Evolutionary conservation across 2,888 invertebrate species (phyloP), one percentile per base, ranked within the genome.

Genomic region (Willowsia nigromaculata): DNA sequence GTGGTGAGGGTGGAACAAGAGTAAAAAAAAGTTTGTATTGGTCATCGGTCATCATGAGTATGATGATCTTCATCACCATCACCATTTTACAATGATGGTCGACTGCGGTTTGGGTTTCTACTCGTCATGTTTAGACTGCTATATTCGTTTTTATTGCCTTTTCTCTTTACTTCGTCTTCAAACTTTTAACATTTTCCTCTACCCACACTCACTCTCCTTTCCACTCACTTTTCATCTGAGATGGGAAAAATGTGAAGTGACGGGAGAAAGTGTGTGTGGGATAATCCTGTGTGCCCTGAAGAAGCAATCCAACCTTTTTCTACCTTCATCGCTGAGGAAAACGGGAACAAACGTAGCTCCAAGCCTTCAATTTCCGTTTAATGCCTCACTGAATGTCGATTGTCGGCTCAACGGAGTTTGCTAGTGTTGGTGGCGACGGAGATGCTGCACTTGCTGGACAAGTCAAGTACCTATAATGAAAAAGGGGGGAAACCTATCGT

Each of bases 351-450:
- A 56, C 33, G 56, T 40, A 56, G 59, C 59, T 78, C 50, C 15
- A 25, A 85, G 85, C 78, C 85, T 78, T 65, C 78, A 85, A 85
- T 85, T 85, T 85, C 85, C 85, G 78, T 62, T 85, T 85, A 85
- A 78, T 78, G 78, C 40, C 74, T 78, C 78, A 62, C 50, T 85
- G 59, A 59, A 43, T 85, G 85, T 85, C 76, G 76, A 85, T 82
- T 82, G 62, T 47, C 59, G 76, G 76, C 25, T 15, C 74, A 74
- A 25, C 9, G 15, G 15, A 59, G 59, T 13, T 30, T 27, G 11
- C 59, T 15, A 37, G 37, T 37, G 65, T 25, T 56, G 25, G 25
- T 25, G 7, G n/a, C 18, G 18, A 53, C 22, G 53, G 53, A 11
- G 43, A 13, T 43, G 43, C 11, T 43, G 43, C 11, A 27, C 27